phyloP scores from a whole-genome alignment of 2,888 invertebrate genomes.

The Epicampocera succincta region DNA sequence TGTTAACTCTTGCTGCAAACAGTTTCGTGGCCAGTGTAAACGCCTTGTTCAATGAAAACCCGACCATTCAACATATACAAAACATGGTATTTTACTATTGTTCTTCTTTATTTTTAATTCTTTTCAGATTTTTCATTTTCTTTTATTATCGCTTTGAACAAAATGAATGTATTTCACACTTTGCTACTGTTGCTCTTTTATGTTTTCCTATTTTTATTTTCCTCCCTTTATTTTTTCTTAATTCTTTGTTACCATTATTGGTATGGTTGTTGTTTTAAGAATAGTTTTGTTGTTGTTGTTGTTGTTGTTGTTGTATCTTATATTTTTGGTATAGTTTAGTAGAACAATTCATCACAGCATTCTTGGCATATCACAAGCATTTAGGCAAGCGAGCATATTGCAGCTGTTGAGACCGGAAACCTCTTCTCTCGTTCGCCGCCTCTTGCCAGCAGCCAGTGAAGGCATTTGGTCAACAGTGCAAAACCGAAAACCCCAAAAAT shows the following conservation, averaged over 20 bases:
- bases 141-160: slow-evolving; percentile 32
- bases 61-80: slow-evolving; percentile 17
- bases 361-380: slow-evolving; percentile 65
- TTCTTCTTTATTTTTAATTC: slow-evolving; percentile 41
- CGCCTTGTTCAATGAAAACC: not conserved
- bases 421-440: not conserved
- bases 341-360: slow-evolving; percentile 68
- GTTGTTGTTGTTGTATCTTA: slow-evolving; percentile 16
- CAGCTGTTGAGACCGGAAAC: slow-evolving; percentile 50
- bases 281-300: no score
- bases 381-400: slow-evolving; percentile 48
- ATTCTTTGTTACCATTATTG: slow-evolving; percentile 8
- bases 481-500: slow-evolving; percentile 63
- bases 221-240: no score
- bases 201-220: no score
- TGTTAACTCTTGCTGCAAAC: not conserved
- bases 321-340: slow-evolving; percentile 51
- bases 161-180: slow-evolving; percentile 67
- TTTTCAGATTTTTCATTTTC: slow-evolving; percentile 22
- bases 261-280: slow-evolving; percentile 22
- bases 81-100: slow-evolving; percentile 59
- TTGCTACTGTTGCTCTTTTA: slow-evolving; percentile 45
- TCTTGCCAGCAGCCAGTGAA: slow-evolving; percentile 24
- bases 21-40: slow-evolving; percentile 25
- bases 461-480: slow-evolving; percentile 59